Base-by-base conservation (phyloP, 23 tunicate genomes). In the Halocynthia roretzi region DNA sequence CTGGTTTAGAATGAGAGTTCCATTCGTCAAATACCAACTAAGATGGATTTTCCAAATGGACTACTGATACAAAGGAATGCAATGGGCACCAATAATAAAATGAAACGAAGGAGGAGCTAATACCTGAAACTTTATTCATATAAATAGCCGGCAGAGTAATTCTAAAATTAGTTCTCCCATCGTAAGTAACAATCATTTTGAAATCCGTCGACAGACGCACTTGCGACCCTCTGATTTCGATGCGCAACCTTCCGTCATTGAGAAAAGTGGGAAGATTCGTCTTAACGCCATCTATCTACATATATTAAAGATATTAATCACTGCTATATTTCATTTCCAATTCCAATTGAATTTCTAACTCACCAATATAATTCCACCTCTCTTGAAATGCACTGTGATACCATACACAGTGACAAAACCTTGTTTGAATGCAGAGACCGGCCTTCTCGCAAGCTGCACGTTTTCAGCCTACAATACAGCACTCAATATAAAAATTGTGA, bases 251-350 rank as follows among this genome's bases (percentile, higher is more conserved):
- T 10, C 78, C 64, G 15, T 21, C 78, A 18, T 10, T 17, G 48
- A 74, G 19, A 14, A 74, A 74, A 0, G 17, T 15, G 10, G 78
- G 78, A 7, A 74, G 21, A 22, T 53, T 74, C 19, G 15, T 74
- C 14, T 48, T 62, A n/a, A 74, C 63, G 14, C 78, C 78, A 56
- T 74, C 64, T 8, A 74, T 54, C 78, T 74, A 74, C 2, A 74
- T 54, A 71, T 12, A 71, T 10, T 44, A 4, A 18, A 31, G 44
- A 31, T 31, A 31, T 0, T 31, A 31, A 31, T 31, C 1, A 31
- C 44, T 31, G 44, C 44, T 31, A 31, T 31, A 31, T 31, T 31
- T 31, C 44, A 31, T 31, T 31, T 4, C 44, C 1, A 31, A 0
- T 4, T 4, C 44, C 1, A 31, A 31, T 31, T 31, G 44, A 31